A percentile compares a stretch with the other conserved stretches of the same genome.
Evolutionary conservation across 2,888 invertebrate species (phyloP).

Genomic region (Tetranychus truncatus): DNA sequence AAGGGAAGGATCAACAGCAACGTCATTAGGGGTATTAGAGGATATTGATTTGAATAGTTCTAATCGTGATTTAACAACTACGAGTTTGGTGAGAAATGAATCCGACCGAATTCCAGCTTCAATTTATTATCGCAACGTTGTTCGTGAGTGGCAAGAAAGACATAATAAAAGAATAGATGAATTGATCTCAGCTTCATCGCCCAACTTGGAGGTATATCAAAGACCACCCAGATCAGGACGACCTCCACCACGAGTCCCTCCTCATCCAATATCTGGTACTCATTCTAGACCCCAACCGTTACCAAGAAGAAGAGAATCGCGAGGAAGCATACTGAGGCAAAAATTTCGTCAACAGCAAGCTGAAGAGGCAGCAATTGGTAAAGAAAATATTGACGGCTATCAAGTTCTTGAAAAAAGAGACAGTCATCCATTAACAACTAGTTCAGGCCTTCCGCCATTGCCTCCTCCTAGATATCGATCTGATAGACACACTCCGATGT

Average conservation of each 20-base stretch:
- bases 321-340: background rate
- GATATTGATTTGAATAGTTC: background rate
- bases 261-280: background rate
- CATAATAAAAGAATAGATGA: background rate
- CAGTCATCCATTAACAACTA: background rate
- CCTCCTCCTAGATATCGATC: background rate
- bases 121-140: background rate
- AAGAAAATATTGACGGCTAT: background rate
- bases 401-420: background rate
- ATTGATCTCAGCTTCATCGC: background rate
- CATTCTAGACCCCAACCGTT: background rate
- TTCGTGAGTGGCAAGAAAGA: constrained; percentile 1
- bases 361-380: background rate
- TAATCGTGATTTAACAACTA: background rate
- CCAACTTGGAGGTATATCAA: background rate
- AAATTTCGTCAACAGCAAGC: background rate
- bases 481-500: background rate
- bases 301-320: background rate
- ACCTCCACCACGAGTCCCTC: background rate
- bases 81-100: background rate
- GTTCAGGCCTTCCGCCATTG: background rate
- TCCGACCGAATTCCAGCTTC: background rate
- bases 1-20: background rate
- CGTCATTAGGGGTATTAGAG: background rate
- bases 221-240: constrained; percentile 2